phyloP scores from a whole-genome alignment of 2,888 invertebrate genomes.

The Spicauda simplicius region DNA sequence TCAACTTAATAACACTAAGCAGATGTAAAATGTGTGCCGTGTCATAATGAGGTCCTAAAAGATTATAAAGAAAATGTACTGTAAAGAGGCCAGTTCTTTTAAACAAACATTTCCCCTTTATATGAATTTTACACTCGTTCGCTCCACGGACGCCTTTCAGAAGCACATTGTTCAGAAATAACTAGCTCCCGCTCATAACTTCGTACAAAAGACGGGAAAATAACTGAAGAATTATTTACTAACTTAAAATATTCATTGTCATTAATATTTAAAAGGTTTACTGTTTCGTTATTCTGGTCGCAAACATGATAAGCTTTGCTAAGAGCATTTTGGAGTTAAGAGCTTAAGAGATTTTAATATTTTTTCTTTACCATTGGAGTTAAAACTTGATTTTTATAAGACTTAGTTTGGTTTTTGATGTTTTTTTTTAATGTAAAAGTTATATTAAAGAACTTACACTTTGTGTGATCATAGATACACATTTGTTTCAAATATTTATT shows the following conservation, averaged over 20 bases:
- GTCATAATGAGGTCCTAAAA: conserved; percentile 7
- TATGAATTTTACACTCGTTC: conserved; percentile 32
- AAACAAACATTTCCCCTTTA: conserved; percentile 27
- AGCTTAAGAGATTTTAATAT: neutral
- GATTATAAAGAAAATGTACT: conserved; percentile 11
- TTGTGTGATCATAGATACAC: too few relatives aligned
- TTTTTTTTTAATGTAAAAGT: too few relatives aligned
- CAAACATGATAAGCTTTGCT: neutral
- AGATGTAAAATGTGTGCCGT: neutral
- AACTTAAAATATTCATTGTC: conserved; percentile 10
- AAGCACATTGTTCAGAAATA: conserved; percentile 22
- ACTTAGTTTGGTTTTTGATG: neutral
- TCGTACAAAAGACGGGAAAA: conserved; percentile 25
- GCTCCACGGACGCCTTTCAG: conserved; percentile 28
- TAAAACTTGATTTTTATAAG: neutral
- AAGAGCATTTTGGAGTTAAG: conserved; percentile 1
- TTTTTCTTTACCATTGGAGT: neutral
- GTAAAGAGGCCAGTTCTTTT: conserved; percentile 11
- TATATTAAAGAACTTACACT: too few relatives aligned
- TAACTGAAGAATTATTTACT: conserved; percentile 27
- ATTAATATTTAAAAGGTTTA: conserved; percentile 9
- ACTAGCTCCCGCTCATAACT: conserved; percentile 22
- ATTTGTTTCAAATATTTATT: too few relatives aligned
- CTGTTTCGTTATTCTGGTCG: neutral
- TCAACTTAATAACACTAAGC: too few relatives aligned